Evolutionary conservation across 2,888 invertebrate species (phyloP).

Genomic region (Autographa gamma): DNA sequence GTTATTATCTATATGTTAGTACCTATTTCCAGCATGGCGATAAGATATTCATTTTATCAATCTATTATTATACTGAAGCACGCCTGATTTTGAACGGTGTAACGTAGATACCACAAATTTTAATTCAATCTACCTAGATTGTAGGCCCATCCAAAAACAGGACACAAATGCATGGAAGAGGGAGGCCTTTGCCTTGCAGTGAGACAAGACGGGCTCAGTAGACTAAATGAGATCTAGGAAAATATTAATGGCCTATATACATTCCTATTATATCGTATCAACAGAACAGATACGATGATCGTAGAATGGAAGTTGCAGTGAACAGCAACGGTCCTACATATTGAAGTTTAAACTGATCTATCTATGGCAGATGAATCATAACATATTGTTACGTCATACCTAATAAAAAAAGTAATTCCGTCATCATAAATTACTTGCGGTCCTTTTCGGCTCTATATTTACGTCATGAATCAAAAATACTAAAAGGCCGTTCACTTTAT

Average conservation of each 20-base stretch:
- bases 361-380: not conserved
- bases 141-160: no score
- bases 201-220: no score
- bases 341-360: not conserved
- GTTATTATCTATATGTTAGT: slow-evolving; percentile 3
- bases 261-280: no score
- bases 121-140: no score
- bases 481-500: slow-evolving; percentile 4
- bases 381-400: not conserved
- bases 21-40: slow-evolving; percentile 12
- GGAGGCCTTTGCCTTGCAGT: no score
- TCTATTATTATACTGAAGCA: not conserved
- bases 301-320: not conserved
- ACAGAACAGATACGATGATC: no score
- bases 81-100: not conserved
- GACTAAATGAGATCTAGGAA: no score
- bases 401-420: not conserved
- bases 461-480: slow-evolving; percentile 1
- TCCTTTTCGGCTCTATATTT: not conserved
- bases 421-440: not conserved
- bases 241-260: no score
- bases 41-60: not conserved
- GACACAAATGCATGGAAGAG: no score
- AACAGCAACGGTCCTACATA: not conserved
- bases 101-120: no score